phyloP scores from a whole-genome alignment of 2,113 vertebrate species.

The Solea senegalensis region DNA sequence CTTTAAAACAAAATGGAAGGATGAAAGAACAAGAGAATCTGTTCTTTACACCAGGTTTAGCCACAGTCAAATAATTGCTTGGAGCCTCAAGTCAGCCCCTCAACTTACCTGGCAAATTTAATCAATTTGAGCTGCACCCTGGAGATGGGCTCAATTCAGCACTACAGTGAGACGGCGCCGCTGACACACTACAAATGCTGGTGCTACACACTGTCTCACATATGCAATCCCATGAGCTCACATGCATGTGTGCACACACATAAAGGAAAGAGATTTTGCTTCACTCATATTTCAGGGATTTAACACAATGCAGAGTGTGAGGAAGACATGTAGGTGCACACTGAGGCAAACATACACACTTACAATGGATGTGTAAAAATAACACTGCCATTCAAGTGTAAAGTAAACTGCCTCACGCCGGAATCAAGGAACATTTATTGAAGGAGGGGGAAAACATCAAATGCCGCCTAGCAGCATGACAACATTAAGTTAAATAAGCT shows the following conservation, averaged over 20 bases:
- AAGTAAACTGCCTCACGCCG: not conserved
- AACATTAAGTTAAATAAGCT: conserved; percentile 34
- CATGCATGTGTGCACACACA: not conserved
- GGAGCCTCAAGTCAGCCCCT: conserved; percentile 64
- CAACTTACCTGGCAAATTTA: conserved; percentile 77
- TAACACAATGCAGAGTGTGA: conserved; percentile 2
- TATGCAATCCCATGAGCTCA: not conserved
- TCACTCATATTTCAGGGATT: conserved; percentile 21
- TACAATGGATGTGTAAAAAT: not conserved
- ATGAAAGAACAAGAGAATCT: conserved; percentile 46
- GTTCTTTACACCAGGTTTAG: conserved; percentile 58
- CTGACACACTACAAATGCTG: conserved; percentile 13
- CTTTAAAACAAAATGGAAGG: conserved; percentile 18
- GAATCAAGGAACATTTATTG: conserved; percentile 28
- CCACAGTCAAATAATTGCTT: conserved; percentile 76
- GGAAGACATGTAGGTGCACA: not conserved
- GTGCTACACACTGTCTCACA: not conserved
- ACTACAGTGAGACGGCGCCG: conserved; percentile 28
- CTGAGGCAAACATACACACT: conserved; percentile 6
- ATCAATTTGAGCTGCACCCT: conserved; percentile 75
- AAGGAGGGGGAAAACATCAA: conserved; percentile 28
- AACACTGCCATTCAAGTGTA: conserved; percentile 6
- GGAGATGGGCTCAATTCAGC: conserved; percentile 60
- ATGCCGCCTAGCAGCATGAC: conserved; percentile 18
- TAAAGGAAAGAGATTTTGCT: not conserved